phyloP scores from a whole-genome alignment of 2,113 vertebrate species.

The Cyprinodon brontotheroides region DNA sequence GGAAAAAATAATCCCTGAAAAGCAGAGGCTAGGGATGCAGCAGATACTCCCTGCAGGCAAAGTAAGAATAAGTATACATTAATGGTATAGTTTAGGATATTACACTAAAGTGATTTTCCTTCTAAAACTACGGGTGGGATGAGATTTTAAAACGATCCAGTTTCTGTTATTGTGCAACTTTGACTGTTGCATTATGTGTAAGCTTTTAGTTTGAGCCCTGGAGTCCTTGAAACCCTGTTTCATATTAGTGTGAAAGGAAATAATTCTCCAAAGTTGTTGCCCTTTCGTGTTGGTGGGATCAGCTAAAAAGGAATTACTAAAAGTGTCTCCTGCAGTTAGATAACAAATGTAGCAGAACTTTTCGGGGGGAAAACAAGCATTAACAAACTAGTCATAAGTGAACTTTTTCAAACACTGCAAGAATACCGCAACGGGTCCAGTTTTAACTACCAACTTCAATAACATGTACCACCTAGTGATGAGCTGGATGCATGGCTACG shows the following conservation, averaged over 20 bases:
- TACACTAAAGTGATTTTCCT: not conserved
- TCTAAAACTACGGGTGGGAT: not conserved
- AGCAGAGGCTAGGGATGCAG: conserved; percentile 34
- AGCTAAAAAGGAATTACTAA: not conserved
- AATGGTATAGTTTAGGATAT: not conserved
- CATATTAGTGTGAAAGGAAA: no score
- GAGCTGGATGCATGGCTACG: not conserved
- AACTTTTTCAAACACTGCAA: not conserved
- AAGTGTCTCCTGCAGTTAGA: no score
- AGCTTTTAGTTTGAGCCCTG: not conserved
- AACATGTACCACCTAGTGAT: not conserved
- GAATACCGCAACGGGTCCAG: not conserved
- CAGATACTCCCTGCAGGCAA: conserved; percentile 52
- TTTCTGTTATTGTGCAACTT: not conserved
- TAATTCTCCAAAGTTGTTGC: no score
- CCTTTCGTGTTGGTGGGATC: not conserved
- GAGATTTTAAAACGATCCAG: not conserved
- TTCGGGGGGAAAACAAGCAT: not conserved
- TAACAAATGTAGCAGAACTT: not conserved
- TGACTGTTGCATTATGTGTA: not conserved
- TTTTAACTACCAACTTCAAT: not conserved
- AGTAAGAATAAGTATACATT: conserved; percentile 56
- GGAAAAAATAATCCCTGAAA: conserved; percentile 45
- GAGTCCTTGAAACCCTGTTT: not conserved
- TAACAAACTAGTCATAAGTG: not conserved